Conservation (phyloP, 2,888 invertebrate species). For the Acanthococcus lagerstroemiae region DNA sequence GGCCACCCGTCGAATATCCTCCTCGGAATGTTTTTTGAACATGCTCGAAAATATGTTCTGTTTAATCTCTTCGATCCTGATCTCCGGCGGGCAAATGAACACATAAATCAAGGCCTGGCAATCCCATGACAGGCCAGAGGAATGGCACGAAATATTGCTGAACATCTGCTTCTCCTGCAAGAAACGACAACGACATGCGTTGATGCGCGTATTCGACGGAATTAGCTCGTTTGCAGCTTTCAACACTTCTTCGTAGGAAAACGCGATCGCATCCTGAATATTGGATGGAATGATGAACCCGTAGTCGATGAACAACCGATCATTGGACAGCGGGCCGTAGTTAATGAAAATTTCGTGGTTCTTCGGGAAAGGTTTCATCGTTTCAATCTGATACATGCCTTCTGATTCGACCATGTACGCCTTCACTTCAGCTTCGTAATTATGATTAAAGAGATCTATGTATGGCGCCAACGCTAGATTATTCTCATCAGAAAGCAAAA, state of each 20-base stretch:
- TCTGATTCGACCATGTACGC: conserved; percentile 42
- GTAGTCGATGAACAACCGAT: conserved; percentile 73
- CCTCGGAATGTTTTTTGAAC: conserved; percentile 2
- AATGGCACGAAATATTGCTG: conserved; percentile 35
- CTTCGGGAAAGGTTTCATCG: conserved; percentile 47
- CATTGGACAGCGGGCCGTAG: conserved; percentile 73
- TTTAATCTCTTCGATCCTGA: conserved; percentile 34
- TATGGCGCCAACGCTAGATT: conserved; percentile 69
- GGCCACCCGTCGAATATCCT: background rate
- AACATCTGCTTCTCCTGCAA: conserved; percentile 51
- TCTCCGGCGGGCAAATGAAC: conserved; percentile 34
- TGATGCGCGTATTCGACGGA: conserved; percentile 31
- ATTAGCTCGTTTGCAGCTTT: conserved; percentile 32
- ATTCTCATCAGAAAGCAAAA: conserved; percentile 39
- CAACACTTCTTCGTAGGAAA: conserved; percentile 45
- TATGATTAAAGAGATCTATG: conserved; percentile 84
- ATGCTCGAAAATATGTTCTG: conserved; percentile 30
- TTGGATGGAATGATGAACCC: conserved; percentile 68
- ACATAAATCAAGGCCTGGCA: conserved; percentile 36
- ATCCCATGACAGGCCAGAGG: conserved; percentile 38
- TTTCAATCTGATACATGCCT: conserved; percentile 48
- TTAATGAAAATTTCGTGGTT: conserved; percentile 75
- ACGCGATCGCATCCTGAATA: conserved; percentile 53
- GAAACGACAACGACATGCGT: conserved; percentile 48
- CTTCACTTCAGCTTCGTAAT: conserved; percentile 52